phyloP scores from a whole-genome alignment of 2,113 vertebrate species.

The Calyptomena viridis region DNA sequence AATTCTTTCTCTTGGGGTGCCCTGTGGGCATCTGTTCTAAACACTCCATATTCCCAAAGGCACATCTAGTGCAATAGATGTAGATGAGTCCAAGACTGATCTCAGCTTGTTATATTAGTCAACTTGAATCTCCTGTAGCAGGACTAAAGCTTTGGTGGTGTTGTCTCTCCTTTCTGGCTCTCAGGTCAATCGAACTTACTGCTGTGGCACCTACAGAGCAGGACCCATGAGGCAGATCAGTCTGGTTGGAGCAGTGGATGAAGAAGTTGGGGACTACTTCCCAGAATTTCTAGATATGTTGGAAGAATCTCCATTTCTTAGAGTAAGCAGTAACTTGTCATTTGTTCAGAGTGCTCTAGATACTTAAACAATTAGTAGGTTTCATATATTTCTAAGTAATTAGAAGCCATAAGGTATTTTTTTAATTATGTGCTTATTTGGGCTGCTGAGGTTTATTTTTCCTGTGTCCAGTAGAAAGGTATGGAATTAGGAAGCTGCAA shows the following conservation, averaged over 20 bases:
- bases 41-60: not conserved
- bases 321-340: constrained; percentile 74
- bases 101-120: not conserved
- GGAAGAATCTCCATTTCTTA: constrained; percentile 96
- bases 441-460: not conserved
- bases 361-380: not conserved
- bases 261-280: constrained; percentile 97
- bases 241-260: constrained; percentile 94
- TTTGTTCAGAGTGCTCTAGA: not conserved
- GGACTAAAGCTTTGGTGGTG: not conserved
- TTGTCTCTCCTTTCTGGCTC: not conserved
- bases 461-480: not conserved
- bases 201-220: constrained; percentile 94
- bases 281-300: constrained; percentile 98
- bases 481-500: not conserved
- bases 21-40: not conserved
- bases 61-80: not conserved
- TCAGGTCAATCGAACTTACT: constrained; percentile 93
- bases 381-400: not conserved
- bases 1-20: not conserved
- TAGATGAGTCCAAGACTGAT: not conserved
- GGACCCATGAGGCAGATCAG: constrained; percentile 98
- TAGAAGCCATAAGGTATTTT: not conserved
- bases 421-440: not conserved
- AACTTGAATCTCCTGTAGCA: not conserved